Base-by-base conservation (phyloP, 2,888 invertebrate genomes). In the Agrypnus murinus region DNA sequence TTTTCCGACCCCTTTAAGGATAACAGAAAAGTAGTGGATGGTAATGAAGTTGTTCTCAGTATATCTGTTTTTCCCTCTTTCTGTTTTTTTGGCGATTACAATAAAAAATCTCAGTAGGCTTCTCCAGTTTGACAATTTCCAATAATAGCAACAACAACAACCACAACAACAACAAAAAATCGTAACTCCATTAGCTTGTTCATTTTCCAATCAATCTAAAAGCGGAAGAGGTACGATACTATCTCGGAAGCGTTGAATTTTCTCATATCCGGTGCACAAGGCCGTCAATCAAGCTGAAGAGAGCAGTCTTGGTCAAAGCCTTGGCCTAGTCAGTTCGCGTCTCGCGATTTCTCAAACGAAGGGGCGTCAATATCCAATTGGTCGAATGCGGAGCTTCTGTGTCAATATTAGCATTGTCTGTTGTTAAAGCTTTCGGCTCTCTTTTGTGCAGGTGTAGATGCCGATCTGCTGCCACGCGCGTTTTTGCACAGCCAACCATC, bases 181-280 rank as follows among this genome's bases (percentile, higher is more conserved):
- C 43, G 40, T 53, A 67, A 65, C 50, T 72, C 69, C 72, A 75
- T 74, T 74, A 74, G 72, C 73, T 68, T 71, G 74, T 71, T 69
- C 75, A 74, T 73, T 73, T 75, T 68, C 69, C 75, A 73, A 75
- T 74, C 69, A 72, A 73, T 75, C 64, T 66, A 69, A 15, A 64
- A 69, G 60, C 67, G 67, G 50, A 62, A 40, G 53, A 19, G 67
- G 53, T 62, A 43, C 43, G 55, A 53, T 43, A 55, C 59, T 46
- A 43, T 45, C 43, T 53, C 38, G 67, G 67, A 67, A 50, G 67
- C 50, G 50, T 17, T 57, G 38, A 67, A 50, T 67, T 67, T 67
- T 62, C 67, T 67, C 34, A 50, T 60, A 40, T 60, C 62, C 67
- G 36, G 57, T 53, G 40, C 53, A 62, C 67, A 43, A 66, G 60